Percentiles rank a stretch among this genome's conserved stretches.
phyloP scores from a whole-genome alignment of 2,113 vertebrate genomes.

The Uria lomvia region DNA sequence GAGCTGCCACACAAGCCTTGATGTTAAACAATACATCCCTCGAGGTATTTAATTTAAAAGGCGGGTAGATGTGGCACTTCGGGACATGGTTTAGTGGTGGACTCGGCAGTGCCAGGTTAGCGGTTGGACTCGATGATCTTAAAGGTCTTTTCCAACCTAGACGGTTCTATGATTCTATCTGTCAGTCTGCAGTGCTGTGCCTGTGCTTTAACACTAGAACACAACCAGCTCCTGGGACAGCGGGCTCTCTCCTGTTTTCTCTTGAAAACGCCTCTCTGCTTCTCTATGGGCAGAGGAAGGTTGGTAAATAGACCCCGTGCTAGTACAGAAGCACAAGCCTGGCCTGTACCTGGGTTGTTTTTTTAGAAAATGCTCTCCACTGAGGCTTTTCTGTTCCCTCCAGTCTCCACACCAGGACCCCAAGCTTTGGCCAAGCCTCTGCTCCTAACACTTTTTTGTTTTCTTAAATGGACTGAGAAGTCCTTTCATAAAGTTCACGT shows the following conservation, averaged over 20 bases:
- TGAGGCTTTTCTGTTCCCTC: constrained; percentile 60
- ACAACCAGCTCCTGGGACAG: not conserved
- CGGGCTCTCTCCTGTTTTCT: not conserved
- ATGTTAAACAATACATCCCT: not conserved
- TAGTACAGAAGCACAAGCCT: constrained; percentile 23
- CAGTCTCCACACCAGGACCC: not conserved
- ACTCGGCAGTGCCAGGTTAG: not conserved
- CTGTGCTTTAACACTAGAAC: not conserved
- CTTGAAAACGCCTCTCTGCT: not conserved
- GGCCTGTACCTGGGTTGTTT: constrained; percentile 48
- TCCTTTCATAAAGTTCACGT: constrained; percentile 57
- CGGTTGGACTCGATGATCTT: not conserved
- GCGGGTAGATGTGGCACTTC: not conserved
- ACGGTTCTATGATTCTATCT: not conserved
- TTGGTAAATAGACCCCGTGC: not conserved
- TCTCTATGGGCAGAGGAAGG: not conserved
- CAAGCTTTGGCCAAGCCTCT: constrained; percentile 52
- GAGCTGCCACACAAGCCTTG: not conserved
- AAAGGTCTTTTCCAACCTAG: not conserved
- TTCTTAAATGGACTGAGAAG: constrained; percentile 56
- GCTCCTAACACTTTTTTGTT: constrained; percentile 62
- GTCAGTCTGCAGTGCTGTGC: not conserved
- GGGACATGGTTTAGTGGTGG: not conserved
- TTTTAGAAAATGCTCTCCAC: constrained; percentile 46
- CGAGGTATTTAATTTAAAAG: not conserved